Base-by-base conservation (phyloP, 2,113 vertebrate genomes). In the Thinocorus orbignyianus region DNA sequence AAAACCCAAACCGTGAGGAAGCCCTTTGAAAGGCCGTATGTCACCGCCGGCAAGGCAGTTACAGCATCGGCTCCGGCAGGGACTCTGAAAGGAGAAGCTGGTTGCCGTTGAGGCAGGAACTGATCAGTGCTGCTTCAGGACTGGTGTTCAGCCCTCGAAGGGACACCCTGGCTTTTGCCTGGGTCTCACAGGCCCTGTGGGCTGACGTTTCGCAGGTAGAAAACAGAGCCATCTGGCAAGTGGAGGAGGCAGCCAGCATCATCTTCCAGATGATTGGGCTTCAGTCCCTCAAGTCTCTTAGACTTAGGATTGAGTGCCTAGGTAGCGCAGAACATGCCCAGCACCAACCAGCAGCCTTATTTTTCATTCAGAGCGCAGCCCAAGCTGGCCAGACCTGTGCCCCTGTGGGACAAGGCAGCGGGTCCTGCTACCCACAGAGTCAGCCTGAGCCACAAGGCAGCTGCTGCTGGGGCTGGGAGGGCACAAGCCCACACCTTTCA, bases 1-100 rank as follows among this genome's bases (percentile, higher is more conserved):
- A 17, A 55, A 26, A 9, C 3, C 41, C 7, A 18, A 20, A 8
- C 48, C 5, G 7, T 2, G 24, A 58, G 39, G 54, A n/a, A 0
- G 6, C 17, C 15, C 4, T 6, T 5, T 2, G 33, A 7, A 41
- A 26, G 49, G 68, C 42, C 10, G 46, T 33, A 10, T 1, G 4
- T 2, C 7, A 2, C 16, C 35, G 3, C 5, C 41, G 1, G 41
- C 24, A 48, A 10, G 7, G 1, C 0, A 25, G 31, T 2, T 9
- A 18, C 18, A 3, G 41, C 64, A 13, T 7, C 3, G 16, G 39
- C n/a, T n/a, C 24, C 4, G 8, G 10, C 2, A 8, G 31, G 17
- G 42, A 5, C n/a, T 35, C 20, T 3, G 9, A 26, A 33, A 55
- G 42, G 24, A 48, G 49, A 33, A 18, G 58, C 39, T 23, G 28